Percentiles rank a stretch among this genome's conserved stretches.
Conservation (phyloP, 2,797 vertebrate genomes). For the Champsocephalus esox region DNA sequence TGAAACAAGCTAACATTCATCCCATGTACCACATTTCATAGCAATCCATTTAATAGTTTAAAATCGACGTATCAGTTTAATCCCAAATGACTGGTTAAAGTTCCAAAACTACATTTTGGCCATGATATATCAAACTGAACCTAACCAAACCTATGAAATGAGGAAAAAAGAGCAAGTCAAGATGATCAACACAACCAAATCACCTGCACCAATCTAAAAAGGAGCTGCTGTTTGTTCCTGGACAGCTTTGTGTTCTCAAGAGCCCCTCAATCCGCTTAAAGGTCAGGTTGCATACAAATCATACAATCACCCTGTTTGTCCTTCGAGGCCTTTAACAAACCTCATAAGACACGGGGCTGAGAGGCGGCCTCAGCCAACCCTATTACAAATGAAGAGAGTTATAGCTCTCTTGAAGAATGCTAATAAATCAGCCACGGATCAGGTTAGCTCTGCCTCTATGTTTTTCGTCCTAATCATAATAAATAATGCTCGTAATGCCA, state of each 20-base stretch:
- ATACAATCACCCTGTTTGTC: conserved; percentile 64
- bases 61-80: too few relatives aligned
- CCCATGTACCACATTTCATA: neutral
- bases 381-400: conserved; percentile 64
- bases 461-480: conserved; percentile 65
- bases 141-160: neutral
- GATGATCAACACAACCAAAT: conserved; percentile 46
- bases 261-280: conserved; percentile 71
- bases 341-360: conserved; percentile 48
- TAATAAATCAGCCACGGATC: conserved; percentile 72
- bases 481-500: conserved; percentile 57
- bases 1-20: neutral
- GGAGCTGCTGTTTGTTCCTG: conserved; percentile 65
- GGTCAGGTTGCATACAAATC: conserved; percentile 80
- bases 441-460: conserved; percentile 64
- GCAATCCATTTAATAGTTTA: neutral
- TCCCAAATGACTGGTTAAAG: too few relatives aligned
- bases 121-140: neutral
- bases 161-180: neutral
- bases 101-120: too few relatives aligned
- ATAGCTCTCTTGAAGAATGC: conserved; percentile 57
- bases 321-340: conserved; percentile 72
- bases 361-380: conserved; percentile 52
- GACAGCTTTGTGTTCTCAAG: conserved; percentile 62
- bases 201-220: conserved; percentile 58